Conservation (phyloP, 2,113 vertebrate genomes). For the Coracopsis vasa region DNA sequence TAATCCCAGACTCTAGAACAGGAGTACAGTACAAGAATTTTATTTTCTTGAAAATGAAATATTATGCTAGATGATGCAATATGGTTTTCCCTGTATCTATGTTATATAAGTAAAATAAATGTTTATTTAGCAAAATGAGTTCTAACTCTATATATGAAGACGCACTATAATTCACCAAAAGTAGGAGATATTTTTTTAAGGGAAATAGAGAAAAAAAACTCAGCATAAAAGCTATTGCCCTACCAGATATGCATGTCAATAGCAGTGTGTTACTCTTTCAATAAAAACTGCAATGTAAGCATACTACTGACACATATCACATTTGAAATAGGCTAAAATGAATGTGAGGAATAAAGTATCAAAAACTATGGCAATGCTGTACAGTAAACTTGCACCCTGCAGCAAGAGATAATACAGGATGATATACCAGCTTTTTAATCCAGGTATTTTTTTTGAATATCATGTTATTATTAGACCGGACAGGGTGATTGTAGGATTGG, state of each 20-base stretch:
- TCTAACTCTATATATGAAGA: background rate
- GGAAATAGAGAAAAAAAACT: background rate
- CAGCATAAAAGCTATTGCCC: background rate
- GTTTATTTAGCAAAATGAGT: background rate
- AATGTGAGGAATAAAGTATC: constrained; percentile 25
- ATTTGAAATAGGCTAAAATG: constrained; percentile 36
- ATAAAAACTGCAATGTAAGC: constrained; percentile 47
- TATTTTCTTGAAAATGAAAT: background rate
- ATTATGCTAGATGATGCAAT: background rate
- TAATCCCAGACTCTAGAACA: background rate
- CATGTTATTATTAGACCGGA: constrained; percentile 49
- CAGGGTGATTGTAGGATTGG: constrained; percentile 4
- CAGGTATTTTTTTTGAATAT: constrained; percentile 41
- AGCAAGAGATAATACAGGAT: constrained; percentile 33
- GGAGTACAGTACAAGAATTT: background rate
- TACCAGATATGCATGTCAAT: constrained; percentile 29
- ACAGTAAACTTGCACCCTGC: constrained; percentile 10
- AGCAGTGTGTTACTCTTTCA: constrained; percentile 17
- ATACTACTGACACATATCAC: constrained; percentile 6
- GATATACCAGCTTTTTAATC: constrained; percentile 24
- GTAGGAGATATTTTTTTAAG: background rate
- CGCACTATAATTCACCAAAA: background rate
- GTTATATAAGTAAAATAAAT: background rate
- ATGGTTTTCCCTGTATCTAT: background rate
- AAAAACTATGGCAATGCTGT: background rate